Percentiles rank a stretch among this genome's conserved stretches.
phyloP scores from a whole-genome alignment of 2,888 invertebrate species.

The Drosophila meridionalis region DNA sequence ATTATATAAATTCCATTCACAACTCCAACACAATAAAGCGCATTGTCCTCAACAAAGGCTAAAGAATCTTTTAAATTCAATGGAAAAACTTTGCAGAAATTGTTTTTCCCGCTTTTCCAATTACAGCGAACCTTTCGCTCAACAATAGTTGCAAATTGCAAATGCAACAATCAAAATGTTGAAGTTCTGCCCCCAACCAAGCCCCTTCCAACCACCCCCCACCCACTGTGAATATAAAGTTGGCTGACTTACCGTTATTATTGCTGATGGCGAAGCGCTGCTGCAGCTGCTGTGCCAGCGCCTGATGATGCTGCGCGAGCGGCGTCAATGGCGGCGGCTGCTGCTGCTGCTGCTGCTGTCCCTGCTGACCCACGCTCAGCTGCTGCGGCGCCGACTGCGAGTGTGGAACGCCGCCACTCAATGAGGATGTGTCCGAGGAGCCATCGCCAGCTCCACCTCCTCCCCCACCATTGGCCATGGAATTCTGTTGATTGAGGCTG shows the following conservation, averaged over 20 bases:
- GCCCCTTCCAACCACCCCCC: neutral
- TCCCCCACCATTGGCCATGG: conserved; percentile 67
- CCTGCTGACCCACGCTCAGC: conserved; percentile 76
- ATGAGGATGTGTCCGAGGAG: conserved; percentile 77
- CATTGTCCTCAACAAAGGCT: conserved; percentile 6
- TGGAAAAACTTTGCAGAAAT: conserved; percentile 1
- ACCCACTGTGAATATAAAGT: neutral
- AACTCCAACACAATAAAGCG: neutral
- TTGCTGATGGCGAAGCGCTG: conserved; percentile 86
- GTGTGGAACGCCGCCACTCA: conserved; percentile 83
- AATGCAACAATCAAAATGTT: conserved; percentile 12
- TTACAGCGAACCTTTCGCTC: neutral
- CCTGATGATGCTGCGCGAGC: conserved; percentile 87
- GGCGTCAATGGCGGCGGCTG: conserved; percentile 82
- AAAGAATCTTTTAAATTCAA: neutral
- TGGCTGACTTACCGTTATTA: conserved; percentile 84
- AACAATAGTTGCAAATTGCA: conserved; percentile 7
- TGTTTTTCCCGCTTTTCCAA: conserved; percentile 6
- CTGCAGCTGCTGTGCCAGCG: conserved; percentile 87
- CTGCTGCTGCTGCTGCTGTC: conserved; percentile 61
- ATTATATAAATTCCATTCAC: neutral
- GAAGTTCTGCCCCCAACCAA: neutral
- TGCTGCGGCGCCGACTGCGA: conserved; percentile 85
- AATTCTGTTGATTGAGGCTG: conserved; percentile 65
- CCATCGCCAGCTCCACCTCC: conserved; percentile 65